Evolutionary conservation across 2,797 vertebrate genomes (phyloP).

Genomic region (Phoxinus dragarum): DNA sequence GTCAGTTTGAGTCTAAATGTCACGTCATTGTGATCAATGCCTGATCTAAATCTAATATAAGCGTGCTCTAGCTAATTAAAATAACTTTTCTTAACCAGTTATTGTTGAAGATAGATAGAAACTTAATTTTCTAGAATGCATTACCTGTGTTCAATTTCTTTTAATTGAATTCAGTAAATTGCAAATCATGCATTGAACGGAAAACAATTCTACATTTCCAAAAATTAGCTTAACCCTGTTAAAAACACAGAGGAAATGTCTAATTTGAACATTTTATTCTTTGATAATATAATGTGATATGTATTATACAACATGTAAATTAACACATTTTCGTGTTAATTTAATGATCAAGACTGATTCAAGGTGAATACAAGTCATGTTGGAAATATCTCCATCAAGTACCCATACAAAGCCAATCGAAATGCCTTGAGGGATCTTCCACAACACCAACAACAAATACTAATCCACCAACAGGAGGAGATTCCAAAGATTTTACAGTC

Average conservation of each 20-base stretch:
- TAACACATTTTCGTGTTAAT: background rate
- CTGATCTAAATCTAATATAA: slow-evolving; percentile 4
- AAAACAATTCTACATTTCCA: background rate
- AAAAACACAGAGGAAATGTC: background rate
- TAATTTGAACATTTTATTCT: background rate
- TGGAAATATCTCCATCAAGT: too few species aligned
- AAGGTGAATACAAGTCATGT: too few species aligned
- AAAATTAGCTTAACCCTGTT: background rate
- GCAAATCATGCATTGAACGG: background rate
- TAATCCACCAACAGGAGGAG: background rate
- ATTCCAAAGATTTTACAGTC: background rate
- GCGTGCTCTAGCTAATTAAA: background rate
- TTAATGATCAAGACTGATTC: background rate
- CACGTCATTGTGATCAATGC: background rate
- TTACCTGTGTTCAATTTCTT: background rate
- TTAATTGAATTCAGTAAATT: background rate
- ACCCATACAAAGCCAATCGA: background rate
- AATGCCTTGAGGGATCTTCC: background rate
- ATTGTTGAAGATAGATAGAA: background rate
- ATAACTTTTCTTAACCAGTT: background rate
- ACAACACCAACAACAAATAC: background rate
- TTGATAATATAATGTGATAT: background rate
- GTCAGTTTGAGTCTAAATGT: background rate
- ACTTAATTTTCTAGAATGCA: background rate
- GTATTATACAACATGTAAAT: background rate